phyloP scores from a whole-genome alignment of 1,140 invertebrate species.

The Halyomorpha halys region DNA sequence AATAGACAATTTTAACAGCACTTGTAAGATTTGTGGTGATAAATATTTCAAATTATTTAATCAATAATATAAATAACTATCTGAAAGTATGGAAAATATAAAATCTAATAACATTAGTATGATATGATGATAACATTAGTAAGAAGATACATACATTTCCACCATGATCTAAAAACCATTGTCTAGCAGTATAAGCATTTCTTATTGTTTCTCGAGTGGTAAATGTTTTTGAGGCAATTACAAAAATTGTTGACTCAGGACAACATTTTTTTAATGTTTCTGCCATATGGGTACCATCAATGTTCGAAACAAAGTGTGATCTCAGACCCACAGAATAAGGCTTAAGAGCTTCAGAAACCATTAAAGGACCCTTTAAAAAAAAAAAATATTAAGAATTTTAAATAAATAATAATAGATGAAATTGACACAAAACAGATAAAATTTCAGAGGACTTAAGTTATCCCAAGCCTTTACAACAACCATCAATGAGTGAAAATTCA shows the following conservation, averaged over 20 bases:
- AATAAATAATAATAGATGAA: neutral
- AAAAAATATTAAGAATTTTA: conserved; percentile 19
- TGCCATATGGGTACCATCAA: conserved; percentile 96
- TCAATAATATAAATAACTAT: no score
- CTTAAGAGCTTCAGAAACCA: conserved; percentile 97
- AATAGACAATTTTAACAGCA: no score
- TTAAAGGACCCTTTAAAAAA: conserved; percentile 72
- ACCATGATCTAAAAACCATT: conserved; percentile 80
- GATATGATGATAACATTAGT: no score
- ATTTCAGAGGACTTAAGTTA: neutral
- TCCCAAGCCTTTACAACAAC: no score
- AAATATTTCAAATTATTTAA: no score
- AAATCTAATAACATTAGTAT: neutral
- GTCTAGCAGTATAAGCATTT: conserved; percentile 92
- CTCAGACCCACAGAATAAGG: conserved; percentile 68
- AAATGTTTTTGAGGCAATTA: conserved; percentile 98
- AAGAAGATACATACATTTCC: conserved; percentile 43
- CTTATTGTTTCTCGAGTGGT: conserved; percentile 99
- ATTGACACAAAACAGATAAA: neutral
- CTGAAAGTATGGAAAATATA: no score
- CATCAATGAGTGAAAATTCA: no score
- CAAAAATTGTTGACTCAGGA: conserved; percentile 91
- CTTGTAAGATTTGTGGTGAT: no score
- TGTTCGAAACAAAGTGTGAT: conserved; percentile 97
- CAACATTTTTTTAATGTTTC: conserved; percentile 84